These are phyloP conservation scores for Aleiodes alternator DNA, from an alignment of 2,888 invertebrate species.

Conservation along the genomic window DNA sequence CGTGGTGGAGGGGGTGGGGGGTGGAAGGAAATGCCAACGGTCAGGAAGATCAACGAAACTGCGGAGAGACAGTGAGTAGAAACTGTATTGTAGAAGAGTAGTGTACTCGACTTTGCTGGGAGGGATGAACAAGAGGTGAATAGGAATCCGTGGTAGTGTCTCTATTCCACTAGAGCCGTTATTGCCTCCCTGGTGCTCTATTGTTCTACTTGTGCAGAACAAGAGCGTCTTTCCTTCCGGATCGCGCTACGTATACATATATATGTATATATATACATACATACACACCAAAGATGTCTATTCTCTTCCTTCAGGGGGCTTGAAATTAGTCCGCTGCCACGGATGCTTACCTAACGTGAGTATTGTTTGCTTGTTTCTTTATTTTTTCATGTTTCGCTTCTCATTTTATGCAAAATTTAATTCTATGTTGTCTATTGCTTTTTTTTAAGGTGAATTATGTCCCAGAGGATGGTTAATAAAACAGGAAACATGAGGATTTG, in stretches of 20 bases:
- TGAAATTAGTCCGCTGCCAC: constrained; percentile 24
- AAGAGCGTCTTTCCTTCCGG: constrained; percentile 43
- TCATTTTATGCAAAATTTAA: constrained; percentile 1
- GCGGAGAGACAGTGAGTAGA: constrained; percentile 8
- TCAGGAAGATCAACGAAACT: constrained; percentile 43
- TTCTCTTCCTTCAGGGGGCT: constrained; percentile 12
- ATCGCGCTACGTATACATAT: background rate
- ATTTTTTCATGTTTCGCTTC: background rate
- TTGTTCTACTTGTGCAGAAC: constrained; percentile 39
- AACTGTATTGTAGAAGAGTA: constrained; percentile 32
- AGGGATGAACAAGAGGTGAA: constrained; percentile 27
- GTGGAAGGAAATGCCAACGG: constrained; percentile 36
- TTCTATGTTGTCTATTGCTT: background rate
- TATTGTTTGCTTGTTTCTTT: constrained; percentile 10
- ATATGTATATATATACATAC: too few species aligned
- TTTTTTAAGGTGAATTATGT: background rate
- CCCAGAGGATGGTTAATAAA: too few species aligned
- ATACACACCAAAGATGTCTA: background rate
- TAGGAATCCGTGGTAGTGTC: constrained; percentile 34
- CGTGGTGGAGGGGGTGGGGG: background rate
- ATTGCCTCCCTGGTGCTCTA: constrained; percentile 35
- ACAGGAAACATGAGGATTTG: too few species aligned
- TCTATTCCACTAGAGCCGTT: constrained; percentile 35
- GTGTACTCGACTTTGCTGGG: background rate
- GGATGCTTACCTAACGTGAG: constrained; percentile 22